A percentile compares a stretch with the other conserved stretches of the same genome.
phyloP scores from a whole-genome alignment of 2,797 vertebrate genomes.

The Bradypodion pumilum region DNA sequence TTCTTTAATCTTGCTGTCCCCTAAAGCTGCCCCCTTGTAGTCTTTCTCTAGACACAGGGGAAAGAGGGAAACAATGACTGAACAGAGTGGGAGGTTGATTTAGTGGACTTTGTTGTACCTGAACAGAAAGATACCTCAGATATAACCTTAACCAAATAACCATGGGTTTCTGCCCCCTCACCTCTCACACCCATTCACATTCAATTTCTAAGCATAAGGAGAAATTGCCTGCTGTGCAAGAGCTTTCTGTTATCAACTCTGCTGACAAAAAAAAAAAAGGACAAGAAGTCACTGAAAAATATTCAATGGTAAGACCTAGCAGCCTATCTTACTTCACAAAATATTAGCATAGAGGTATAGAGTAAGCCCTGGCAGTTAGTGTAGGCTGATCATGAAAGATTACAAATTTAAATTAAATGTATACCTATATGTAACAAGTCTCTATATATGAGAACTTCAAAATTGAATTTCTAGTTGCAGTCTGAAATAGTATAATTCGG shows the following conservation, averaged over 20 bases:
- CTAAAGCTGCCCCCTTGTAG: conserved; percentile 63
- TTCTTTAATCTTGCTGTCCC: conserved; percentile 69
- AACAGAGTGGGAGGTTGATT: conserved; percentile 72
- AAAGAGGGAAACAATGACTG: conserved; percentile 66
- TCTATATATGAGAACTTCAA: background rate
- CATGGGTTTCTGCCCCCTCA: background rate
- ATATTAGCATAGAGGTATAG: conserved; percentile 19
- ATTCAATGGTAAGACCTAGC: background rate
- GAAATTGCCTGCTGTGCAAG: background rate
- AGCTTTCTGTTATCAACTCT: conserved; percentile 50
- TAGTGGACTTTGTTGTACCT: conserved; percentile 58
- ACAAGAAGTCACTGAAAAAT: conserved; percentile 24
- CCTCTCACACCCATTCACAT: conserved; percentile 21
- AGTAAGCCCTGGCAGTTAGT: background rate
- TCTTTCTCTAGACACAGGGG: conserved; percentile 49
- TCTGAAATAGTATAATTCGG: background rate
- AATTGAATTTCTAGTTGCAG: background rate
- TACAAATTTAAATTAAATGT: background rate
- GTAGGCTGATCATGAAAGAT: background rate
- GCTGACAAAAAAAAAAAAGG: conserved; percentile 50
- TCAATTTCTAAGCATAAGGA: no score
- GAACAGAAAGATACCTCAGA: conserved; percentile 54
- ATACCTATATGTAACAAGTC: background rate
- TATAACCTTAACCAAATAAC: conserved; percentile 66
- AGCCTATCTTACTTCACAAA: background rate